Percentiles rank a stretch among this genome's conserved stretches.
These are phyloP conservation scores for Drosophila pseudoananassae DNA, from an alignment of 1,140 invertebrate genomes.

Conservation along the genomic window DNA sequence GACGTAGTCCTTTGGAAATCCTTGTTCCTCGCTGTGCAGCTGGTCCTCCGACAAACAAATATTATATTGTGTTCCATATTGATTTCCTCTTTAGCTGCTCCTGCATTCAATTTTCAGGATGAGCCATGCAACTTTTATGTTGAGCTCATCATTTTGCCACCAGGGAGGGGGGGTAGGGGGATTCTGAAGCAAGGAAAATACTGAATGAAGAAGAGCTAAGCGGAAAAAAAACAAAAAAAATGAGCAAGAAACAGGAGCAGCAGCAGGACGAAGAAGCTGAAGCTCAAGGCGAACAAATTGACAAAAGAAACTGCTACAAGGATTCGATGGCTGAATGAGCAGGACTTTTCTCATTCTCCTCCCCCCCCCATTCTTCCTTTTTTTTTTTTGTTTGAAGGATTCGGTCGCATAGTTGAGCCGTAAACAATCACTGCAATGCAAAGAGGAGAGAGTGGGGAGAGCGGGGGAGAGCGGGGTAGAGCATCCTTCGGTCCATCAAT, in stretches of 20 bases:
- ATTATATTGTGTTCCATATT: slow-evolving; percentile 53
- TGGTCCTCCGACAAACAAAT: slow-evolving; percentile 36
- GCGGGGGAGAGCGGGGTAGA: no score
- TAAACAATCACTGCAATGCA: slow-evolving; percentile 42
- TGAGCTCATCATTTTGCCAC: slow-evolving; percentile 59
- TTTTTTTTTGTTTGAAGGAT: neutral
- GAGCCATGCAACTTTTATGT: slow-evolving; percentile 61
- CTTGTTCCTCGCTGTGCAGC: neutral
- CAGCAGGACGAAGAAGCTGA: slow-evolving; percentile 4
- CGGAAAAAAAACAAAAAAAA: slow-evolving; percentile 11
- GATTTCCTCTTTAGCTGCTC: slow-evolving; percentile 38
- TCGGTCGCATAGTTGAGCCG: slow-evolving; percentile 29
- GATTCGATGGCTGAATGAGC: slow-evolving; percentile 36
- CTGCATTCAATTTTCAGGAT: slow-evolving; percentile 57
- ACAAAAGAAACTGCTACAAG: slow-evolving; percentile 45
- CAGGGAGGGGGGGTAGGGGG: neutral
- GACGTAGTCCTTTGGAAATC: neutral
- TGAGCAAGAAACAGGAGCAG: neutral
- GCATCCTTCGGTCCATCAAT: slow-evolving; percentile 16
- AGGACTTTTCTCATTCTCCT: neutral
- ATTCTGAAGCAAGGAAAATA: no score
- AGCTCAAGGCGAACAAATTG: slow-evolving; percentile 27
- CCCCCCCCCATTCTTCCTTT: neutral
- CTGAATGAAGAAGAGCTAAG: neutral
- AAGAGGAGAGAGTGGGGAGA: neutral